Conservation (phyloP, 2,797 vertebrate genomes). For the Siniperca obscura region DNA sequence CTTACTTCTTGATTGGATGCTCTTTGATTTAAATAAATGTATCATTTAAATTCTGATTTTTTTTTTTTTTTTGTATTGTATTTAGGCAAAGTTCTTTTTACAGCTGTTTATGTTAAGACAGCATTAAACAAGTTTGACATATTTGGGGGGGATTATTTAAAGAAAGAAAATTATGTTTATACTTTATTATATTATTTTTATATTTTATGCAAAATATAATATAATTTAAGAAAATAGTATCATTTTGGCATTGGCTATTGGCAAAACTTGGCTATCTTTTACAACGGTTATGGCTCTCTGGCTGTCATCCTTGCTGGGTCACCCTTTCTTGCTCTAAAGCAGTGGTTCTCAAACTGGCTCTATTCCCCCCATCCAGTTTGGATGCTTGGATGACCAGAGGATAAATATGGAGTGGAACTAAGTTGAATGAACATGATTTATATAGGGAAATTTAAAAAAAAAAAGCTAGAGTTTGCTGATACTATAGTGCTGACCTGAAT, state of each 20-base stretch:
- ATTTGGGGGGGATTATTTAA: not conserved
- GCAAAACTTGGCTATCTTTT: too few relatives aligned
- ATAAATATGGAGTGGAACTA: too few relatives aligned
- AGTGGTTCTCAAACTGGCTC: not conserved
- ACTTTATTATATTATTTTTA: too few relatives aligned
- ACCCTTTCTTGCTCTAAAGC: conserved; percentile 23
- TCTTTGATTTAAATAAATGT: too few relatives aligned
- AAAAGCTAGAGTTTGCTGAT: too few relatives aligned
- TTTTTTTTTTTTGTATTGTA: not conserved
- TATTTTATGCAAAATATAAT: not conserved
- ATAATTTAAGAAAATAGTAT: not conserved
- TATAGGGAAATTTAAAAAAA: too few relatives aligned
- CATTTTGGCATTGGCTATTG: too few relatives aligned
- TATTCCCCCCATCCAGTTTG: too few relatives aligned
- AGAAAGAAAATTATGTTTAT: too few relatives aligned
- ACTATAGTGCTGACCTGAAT: too few relatives aligned
- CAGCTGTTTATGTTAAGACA: not conserved
- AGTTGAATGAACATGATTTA: too few relatives aligned
- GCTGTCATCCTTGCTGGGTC: conserved; percentile 34
- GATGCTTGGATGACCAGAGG: too few relatives aligned
- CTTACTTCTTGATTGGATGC: not conserved
- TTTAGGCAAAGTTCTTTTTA: not conserved
- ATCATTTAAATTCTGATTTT: not conserved
- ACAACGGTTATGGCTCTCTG: conserved; percentile 7
- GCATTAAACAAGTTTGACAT: not conserved